Conservation (phyloP, 2,797 vertebrate genomes). For the Centropyge bicolor region DNA sequence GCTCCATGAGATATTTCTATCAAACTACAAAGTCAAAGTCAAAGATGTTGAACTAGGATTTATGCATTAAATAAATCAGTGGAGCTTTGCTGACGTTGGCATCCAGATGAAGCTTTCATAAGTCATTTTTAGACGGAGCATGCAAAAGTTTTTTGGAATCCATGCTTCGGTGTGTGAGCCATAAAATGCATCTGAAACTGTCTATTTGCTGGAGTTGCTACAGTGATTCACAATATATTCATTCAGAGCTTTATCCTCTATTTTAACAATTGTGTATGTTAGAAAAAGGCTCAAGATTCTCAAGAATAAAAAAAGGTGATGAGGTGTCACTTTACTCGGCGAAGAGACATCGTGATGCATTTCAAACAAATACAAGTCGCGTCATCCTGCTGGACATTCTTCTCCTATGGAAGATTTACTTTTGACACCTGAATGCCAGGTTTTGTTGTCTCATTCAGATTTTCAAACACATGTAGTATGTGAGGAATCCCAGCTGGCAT, state of each 20-base stretch:
- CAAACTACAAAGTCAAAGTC: background rate
- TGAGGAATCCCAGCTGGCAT: background rate
- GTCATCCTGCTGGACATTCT: background rate
- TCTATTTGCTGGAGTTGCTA: background rate
- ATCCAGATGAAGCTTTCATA: constrained; percentile 3
- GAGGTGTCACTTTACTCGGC: background rate
- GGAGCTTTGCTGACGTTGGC: background rate
- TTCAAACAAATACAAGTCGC: background rate
- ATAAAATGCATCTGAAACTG: background rate
- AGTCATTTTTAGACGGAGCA: background rate
- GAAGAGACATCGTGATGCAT: background rate
- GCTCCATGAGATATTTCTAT: background rate
- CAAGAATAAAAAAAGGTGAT: too few species aligned
- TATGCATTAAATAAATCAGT: background rate
- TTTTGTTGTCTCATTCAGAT: background rate
- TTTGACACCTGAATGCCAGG: background rate
- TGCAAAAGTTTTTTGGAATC: background rate
- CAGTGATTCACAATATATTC: background rate
- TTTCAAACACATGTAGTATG: background rate
- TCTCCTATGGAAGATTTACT: background rate
- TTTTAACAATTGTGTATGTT: background rate
- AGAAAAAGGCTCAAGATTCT: background rate
- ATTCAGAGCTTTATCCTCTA: background rate
- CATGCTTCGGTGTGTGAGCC: fast-evolving
- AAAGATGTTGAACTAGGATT: constrained; percentile 1